Conservation (phyloP, 1,140 invertebrate species). For the Eupeodes corollae region DNA sequence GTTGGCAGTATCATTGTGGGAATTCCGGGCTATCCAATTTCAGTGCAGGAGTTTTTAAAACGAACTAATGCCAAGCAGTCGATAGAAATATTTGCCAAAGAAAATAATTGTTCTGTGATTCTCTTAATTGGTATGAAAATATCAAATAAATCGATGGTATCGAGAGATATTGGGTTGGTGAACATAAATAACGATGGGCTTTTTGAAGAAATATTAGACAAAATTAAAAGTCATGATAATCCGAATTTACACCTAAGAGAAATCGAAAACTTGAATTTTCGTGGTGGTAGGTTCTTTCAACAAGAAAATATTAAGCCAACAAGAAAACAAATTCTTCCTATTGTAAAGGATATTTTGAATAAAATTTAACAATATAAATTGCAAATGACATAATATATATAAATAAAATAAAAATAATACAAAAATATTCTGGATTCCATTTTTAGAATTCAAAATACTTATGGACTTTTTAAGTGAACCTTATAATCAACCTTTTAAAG, state of each 20-base stretch:
- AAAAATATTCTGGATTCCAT: too few relatives aligned
- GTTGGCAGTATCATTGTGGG: slow-evolving; percentile 38
- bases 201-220: slow-evolving; percentile 15
- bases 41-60: slow-evolving; percentile 43
- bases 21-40: slow-evolving; percentile 45
- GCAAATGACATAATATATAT: too few relatives aligned
- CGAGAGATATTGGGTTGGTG: slow-evolving; percentile 44
- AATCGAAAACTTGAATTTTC: slow-evolving; percentile 14
- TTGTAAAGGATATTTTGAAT: slow-evolving; percentile 39
- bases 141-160: slow-evolving; percentile 23
- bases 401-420: too few relatives aligned
- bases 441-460: too few relatives aligned
- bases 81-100: slow-evolving; percentile 38
- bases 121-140: slow-evolving; percentile 45
- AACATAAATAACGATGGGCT: slow-evolving; percentile 17
- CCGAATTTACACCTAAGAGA: slow-evolving; percentile 14
- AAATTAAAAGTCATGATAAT: slow-evolving; percentile 10
- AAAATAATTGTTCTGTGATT: slow-evolving; percentile 31
- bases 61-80: slow-evolving; percentile 32
- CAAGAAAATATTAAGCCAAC: slow-evolving; percentile 45
- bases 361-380: not conserved
- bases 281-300: slow-evolving; percentile 35
- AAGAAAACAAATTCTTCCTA: slow-evolving; percentile 51
- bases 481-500: too few relatives aligned
- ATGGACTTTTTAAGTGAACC: too few relatives aligned